phyloP scores from a whole-genome alignment of 2,113 vertebrate genomes.

The Tylochromis polylepis region DNA sequence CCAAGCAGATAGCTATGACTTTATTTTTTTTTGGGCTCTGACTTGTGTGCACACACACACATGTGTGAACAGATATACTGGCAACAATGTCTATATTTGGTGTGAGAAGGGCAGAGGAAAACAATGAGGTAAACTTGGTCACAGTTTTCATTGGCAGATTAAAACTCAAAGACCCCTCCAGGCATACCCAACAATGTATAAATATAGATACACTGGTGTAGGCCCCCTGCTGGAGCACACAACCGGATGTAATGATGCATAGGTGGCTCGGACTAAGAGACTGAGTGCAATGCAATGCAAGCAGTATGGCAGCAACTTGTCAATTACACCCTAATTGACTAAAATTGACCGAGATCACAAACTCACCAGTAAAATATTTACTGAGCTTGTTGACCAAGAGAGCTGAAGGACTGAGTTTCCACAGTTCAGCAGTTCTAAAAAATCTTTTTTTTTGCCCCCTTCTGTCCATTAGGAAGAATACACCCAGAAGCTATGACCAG shows the following conservation, averaged over 20 bases:
- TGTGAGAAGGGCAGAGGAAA: neutral
- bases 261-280: neutral
- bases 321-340: neutral
- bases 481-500: neutral
- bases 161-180: neutral
- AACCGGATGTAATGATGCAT: neutral
- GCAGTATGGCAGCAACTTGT: neutral
- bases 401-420: neutral
- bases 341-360: neutral
- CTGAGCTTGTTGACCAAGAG: neutral
- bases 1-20: neutral
- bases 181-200: neutral
- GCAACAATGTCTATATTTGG: constrained; percentile 34
- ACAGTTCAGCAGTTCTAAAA: neutral
- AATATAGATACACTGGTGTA: neutral
- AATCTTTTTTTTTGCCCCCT: neutral
- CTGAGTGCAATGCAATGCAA: neutral
- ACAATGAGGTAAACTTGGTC: neutral
- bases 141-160: constrained; percentile 6
- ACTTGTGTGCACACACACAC: neutral
- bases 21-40: neutral
- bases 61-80: neutral
- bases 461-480: neutral
- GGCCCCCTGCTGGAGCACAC: neutral
- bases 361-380: neutral